phyloP scores from a whole-genome alignment of 1,140 invertebrate species.

The Hyposmocoma kahamanoa region DNA sequence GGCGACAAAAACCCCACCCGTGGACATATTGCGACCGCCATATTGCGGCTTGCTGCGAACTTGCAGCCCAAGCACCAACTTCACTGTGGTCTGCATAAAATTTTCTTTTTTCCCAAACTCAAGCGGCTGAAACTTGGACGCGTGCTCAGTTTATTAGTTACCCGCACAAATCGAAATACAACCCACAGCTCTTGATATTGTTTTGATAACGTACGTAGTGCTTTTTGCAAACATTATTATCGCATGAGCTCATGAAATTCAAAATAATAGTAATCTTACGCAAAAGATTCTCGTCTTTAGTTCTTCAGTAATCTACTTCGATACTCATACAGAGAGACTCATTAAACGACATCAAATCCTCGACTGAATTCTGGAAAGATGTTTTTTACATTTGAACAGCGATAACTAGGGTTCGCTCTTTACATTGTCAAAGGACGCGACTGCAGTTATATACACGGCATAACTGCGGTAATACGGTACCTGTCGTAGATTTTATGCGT shows the following conservation, averaged over 20 bases:
- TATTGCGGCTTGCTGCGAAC: constrained; percentile 52
- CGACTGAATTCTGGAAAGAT: too few relatives aligned
- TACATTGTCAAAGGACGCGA: too few relatives aligned
- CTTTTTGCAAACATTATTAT: constrained; percentile 4
- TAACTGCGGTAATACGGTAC: too few relatives aligned
- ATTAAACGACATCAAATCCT: too few relatives aligned
- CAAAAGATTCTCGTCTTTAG: too few relatives aligned
- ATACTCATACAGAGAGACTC: too few relatives aligned
- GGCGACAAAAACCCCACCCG: constrained; percentile 55
- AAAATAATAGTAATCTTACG: neutral
- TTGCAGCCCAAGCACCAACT: constrained; percentile 43
- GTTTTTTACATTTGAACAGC: too few relatives aligned
- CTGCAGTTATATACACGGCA: too few relatives aligned
- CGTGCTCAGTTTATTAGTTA: constrained; percentile 21
- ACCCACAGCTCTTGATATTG: neutral
- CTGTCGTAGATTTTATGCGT: constrained; percentile 38
- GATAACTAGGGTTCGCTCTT: too few relatives aligned
- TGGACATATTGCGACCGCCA: constrained; percentile 60
- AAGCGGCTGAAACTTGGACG: constrained; percentile 12
- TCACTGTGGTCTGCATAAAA: constrained; percentile 35
- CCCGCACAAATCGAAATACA: neutral
- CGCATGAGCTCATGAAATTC: constrained; percentile 1
- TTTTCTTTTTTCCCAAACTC: constrained; percentile 34
- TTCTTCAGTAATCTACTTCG: too few relatives aligned
- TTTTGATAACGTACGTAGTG: constrained; percentile 1